These are phyloP conservation scores for Dugesia japonica DNA, from an alignment of 2,888 invertebrate species.

Conservation along the genomic window DNA sequence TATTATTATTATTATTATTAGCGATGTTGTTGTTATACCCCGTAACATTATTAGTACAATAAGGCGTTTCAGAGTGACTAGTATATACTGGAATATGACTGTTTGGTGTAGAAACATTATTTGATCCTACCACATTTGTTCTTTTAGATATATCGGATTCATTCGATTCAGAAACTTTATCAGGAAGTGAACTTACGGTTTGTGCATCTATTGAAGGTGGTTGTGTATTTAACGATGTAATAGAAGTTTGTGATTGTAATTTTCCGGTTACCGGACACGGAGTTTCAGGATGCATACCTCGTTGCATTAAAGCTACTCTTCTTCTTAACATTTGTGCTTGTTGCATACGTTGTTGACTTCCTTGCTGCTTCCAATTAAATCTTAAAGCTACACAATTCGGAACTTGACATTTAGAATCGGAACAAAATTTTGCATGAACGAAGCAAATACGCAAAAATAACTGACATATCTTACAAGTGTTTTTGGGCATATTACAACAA, in stretches of 20 bases:
- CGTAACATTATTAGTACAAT: background rate
- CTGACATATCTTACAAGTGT: slow-evolving; percentile 94
- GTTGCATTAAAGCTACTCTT: slow-evolving; percentile 46
- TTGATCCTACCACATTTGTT: background rate
- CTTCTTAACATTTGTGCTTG: slow-evolving; percentile 54
- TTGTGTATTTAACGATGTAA: background rate
- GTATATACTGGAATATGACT: background rate
- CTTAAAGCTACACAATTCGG: slow-evolving; percentile 97
- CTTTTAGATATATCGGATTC: background rate
- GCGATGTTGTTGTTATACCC: background rate
- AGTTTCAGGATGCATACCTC: slow-evolving; percentile 22
- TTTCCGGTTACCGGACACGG: background rate
- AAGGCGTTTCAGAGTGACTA: background rate
- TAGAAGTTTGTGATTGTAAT: background rate
- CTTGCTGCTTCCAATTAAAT: slow-evolving; percentile 89
- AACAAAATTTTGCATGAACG: slow-evolving; percentile 94
- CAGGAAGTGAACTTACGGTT: background rate
- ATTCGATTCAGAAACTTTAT: background rate
- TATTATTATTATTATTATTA: too few species aligned
- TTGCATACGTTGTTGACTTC: slow-evolving; percentile 68
- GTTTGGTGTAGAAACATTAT: background rate
- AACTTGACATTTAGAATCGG: slow-evolving; percentile 74
- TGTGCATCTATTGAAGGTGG: background rate
- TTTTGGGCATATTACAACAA: slow-evolving; percentile 67
- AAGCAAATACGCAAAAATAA: slow-evolving; percentile 93